Conservation (phyloP, 2,113 vertebrate species). For the Aphelocoma coerulescens region DNA sequence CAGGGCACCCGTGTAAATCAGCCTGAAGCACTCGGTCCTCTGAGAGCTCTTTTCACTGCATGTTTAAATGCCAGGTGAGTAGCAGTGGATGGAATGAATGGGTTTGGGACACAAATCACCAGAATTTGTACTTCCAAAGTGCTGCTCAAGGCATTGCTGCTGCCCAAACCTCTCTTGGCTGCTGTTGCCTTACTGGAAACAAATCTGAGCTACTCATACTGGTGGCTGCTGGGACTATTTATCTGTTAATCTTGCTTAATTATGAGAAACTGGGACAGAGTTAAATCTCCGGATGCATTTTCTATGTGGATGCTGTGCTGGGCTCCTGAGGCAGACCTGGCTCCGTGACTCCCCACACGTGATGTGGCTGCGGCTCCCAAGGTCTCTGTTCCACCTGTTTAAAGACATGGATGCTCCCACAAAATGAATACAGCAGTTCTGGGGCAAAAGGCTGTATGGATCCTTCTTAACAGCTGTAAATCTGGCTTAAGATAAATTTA, state of each 20-base stretch:
- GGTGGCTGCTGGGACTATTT: not conserved
- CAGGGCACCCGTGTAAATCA: not conserved
- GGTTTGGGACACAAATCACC: not conserved
- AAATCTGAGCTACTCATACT: not conserved
- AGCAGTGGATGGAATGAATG: not conserved
- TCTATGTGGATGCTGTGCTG: not conserved
- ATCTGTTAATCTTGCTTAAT: constrained; percentile 32
- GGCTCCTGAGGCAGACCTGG: not conserved
- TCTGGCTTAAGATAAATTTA: constrained; percentile 34
- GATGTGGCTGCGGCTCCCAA: accelerated
- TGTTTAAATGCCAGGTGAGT: not conserved
- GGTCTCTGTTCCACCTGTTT: not conserved
- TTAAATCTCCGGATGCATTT: not conserved
- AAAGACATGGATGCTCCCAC: not conserved
- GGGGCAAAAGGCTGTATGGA: not conserved
- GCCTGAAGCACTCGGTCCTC: not conserved
- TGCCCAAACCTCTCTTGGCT: not conserved
- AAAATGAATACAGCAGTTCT: not conserved
- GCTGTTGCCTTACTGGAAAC: not conserved
- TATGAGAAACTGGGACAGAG: not conserved
- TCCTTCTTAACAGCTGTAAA: constrained; percentile 24
- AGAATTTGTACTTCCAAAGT: not conserved
- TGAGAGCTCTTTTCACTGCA: not conserved
- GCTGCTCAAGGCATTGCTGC: not conserved
- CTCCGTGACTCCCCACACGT: not conserved